phyloP scores from a whole-genome alignment of 2,113 vertebrate species.

The Tyto alba region DNA sequence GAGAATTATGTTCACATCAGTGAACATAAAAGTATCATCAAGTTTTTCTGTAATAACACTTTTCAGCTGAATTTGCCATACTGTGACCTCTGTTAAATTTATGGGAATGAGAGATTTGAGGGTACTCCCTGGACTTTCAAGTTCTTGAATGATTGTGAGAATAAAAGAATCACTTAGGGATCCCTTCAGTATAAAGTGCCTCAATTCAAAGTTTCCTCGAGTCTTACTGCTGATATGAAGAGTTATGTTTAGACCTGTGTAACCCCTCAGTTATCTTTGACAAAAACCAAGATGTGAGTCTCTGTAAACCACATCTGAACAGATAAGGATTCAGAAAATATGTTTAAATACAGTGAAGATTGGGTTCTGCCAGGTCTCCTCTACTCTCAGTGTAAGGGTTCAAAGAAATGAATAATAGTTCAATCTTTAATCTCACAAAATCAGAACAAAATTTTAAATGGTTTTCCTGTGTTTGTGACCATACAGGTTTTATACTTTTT shows the following conservation, averaged over 20 bases:
- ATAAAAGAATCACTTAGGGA: slow-evolving; percentile 63
- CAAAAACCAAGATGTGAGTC: slow-evolving; percentile 3
- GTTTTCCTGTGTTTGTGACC: background rate
- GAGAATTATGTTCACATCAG: slow-evolving; percentile 70
- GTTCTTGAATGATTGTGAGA: slow-evolving; percentile 64
- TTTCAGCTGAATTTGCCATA: slow-evolving; percentile 64
- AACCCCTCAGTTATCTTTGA: slow-evolving; percentile 42
- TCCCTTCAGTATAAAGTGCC: slow-evolving; percentile 55
- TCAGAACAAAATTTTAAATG: background rate
- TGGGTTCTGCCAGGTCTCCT: background rate
- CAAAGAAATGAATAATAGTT: background rate
- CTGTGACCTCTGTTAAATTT: slow-evolving; percentile 72
- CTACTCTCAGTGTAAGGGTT: background rate
- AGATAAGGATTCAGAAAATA: slow-evolving; percentile 6
- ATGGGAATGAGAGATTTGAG: slow-evolving; percentile 62
- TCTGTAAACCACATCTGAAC: background rate
- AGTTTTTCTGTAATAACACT: slow-evolving; percentile 64
- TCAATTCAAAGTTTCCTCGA: slow-evolving; percentile 2
- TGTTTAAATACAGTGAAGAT: background rate
- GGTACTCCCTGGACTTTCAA: slow-evolving; percentile 56
- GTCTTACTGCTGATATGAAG: background rate
- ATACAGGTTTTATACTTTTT: background rate
- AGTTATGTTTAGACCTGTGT: slow-evolving; percentile 2
- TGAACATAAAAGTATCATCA: slow-evolving; percentile 67
- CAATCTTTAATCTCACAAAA: background rate